Percentiles rank a stretch among this genome's conserved stretches.
Conservation (phyloP, 64 coral and sea anemone species). For the Montipora foliosa region DNA sequence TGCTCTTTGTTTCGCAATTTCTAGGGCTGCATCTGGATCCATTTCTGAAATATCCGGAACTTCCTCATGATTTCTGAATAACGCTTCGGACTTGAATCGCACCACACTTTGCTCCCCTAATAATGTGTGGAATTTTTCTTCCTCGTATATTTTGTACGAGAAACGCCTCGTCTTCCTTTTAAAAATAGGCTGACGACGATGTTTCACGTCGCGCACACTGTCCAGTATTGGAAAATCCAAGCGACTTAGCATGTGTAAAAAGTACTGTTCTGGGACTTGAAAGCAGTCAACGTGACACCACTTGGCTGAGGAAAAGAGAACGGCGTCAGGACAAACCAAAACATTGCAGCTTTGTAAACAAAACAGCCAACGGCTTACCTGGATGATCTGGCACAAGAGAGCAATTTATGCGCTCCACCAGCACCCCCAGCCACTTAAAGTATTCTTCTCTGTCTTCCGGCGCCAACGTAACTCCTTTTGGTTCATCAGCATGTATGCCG, state of each 20-base stretch:
- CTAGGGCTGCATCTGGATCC: not conserved
- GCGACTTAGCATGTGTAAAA: not conserved
- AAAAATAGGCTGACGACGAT: constrained; percentile 12
- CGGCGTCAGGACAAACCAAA: not conserved
- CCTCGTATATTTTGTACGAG: constrained; percentile 28
- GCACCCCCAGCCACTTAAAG: not conserved
- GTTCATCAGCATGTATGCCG: not conserved
- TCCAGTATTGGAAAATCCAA: not conserved
- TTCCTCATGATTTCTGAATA: not conserved
- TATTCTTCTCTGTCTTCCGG: constrained; percentile 2
- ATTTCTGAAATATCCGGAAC: constrained; percentile 11
- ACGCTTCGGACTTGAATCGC: not conserved
- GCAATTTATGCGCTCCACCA: constrained; percentile 1
- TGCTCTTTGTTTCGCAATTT: not conserved
- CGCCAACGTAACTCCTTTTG: not conserved
- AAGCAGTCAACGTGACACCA: constrained; percentile 8
- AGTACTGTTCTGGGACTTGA: constrained; percentile 1
- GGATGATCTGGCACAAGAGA: constrained; percentile 21
- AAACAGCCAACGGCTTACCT: not conserved
- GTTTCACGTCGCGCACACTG: not conserved
- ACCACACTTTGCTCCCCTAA: not conserved
- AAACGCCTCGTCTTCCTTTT: not conserved
- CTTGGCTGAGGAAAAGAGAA: not conserved
- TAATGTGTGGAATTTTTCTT: not conserved
- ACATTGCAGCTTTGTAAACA: not conserved